Base-by-base conservation (phyloP, 2,113 vertebrate species). In the Meriones unguiculatus region DNA sequence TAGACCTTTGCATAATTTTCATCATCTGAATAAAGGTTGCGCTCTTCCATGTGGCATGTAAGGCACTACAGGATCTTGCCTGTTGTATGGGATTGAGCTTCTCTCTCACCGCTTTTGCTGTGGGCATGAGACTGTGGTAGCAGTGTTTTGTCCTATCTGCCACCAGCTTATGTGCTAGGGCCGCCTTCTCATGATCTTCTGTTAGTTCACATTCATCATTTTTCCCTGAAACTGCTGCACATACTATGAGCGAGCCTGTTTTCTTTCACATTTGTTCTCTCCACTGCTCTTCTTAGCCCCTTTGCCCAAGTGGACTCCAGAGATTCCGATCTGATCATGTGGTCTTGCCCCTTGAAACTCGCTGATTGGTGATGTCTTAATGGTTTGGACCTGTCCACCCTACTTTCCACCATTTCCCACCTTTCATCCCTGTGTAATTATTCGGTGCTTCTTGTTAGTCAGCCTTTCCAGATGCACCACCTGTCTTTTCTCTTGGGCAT, bases 351-450 rank as follows among this genome's bases (percentile, higher is more conserved):
- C 70, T 64, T 75, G n/a, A 92, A 80, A 78, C 41, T 93, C 59
- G 73, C 81, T 57, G 35, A 25, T 64, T 64, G 52, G 70, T 65
- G 5, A 73, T 80, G 41, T 67, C 81, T 90, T 89, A 41, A 72
- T 90, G 73, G 65, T 95, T 84, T 78, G 62, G 76, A 50, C 0
- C 50, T 38, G 67, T 41, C 7, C 11, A 8, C 17, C 50, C 8
- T 18, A 7, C 28, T 73, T 73, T 35, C 72, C 20, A 78, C n/a
- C 81, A 6, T 69, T 84, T 84, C 24, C 81, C 87, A 9, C 28
- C 28, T 88, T 95, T 95, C 28, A 81, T 84, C 41, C 84, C n/a
- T 87, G 70, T 46, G 12, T 90, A 77, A 90, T 46, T 92, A 92
- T 70, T 72, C 57, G 67, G 80, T 89, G 77, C 46, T 82, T 87